A percentile compares a stretch with the other conserved stretches of the same genome.
phyloP scores from a whole-genome alignment of 2,797 vertebrate genomes.

The Lutra lutra region DNA sequence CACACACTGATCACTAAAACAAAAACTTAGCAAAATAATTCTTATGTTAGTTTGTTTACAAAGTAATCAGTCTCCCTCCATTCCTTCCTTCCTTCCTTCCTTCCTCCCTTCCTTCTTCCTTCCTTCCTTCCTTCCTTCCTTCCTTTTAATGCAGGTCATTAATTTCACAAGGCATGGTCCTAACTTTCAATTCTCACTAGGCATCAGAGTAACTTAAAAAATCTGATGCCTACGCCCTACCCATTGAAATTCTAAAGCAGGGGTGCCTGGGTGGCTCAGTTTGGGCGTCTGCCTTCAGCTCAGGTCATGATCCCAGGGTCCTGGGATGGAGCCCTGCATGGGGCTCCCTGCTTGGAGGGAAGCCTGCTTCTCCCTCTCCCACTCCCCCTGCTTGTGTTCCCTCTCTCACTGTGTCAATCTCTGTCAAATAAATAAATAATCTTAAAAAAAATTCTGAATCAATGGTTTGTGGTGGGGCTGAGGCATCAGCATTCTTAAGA shows the following conservation, averaged over 20 bases:
- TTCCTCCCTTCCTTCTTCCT: background rate
- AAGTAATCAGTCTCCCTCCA: too few relatives aligned
- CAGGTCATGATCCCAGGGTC: too few relatives aligned
- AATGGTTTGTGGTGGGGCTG: background rate
- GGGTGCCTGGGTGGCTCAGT: too few relatives aligned
- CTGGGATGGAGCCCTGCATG: too few relatives aligned
- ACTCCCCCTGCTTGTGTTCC: too few relatives aligned
- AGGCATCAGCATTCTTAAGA: background rate
- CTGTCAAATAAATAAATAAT: too few relatives aligned
- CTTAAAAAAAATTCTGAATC: background rate
- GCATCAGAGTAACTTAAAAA: constrained; percentile 36
- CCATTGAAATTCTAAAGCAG: background rate
- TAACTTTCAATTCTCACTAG: background rate
- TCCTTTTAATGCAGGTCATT: background rate
- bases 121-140: background rate
- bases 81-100: background rate
- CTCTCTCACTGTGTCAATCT: too few relatives aligned
- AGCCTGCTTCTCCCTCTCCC: too few relatives aligned
- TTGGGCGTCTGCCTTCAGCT: too few relatives aligned
- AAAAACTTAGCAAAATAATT: background rate
- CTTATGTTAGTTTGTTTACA: background rate
- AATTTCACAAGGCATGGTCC: background rate
- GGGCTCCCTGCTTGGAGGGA: too few relatives aligned
- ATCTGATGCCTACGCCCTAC: background rate
- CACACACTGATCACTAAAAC: background rate